Conservation (phyloP, 2,797 vertebrate genomes). For the Ptychadena robeensis region DNA sequence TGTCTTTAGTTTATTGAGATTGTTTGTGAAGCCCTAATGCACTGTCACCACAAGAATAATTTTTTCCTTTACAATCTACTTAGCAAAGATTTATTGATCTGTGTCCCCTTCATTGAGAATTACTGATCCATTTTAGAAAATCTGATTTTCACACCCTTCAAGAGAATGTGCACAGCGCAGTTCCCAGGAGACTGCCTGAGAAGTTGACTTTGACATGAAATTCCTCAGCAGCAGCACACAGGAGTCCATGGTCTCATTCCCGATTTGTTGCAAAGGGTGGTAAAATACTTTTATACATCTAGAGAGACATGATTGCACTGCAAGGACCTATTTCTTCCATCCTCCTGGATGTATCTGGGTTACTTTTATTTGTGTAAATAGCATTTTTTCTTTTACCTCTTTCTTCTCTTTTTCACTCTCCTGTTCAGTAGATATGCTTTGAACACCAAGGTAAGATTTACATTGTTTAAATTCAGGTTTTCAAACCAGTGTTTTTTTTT, state of each 20-base stretch:
- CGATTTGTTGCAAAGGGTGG: slow-evolving; percentile 79
- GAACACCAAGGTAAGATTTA: slow-evolving; percentile 77
- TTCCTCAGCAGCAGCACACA: slow-evolving; percentile 72
- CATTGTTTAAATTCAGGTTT: slow-evolving; percentile 76
- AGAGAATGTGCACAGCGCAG: slow-evolving; percentile 83
- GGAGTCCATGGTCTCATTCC: slow-evolving; percentile 80
- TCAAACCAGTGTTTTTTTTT: slow-evolving; percentile 64
- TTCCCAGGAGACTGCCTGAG: slow-evolving; percentile 82
- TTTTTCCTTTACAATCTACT: slow-evolving; percentile 98
- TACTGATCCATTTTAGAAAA: slow-evolving; percentile 99
- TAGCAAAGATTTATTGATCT: slow-evolving; percentile 99
- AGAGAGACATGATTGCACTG: slow-evolving; percentile 78
- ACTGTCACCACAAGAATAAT: slow-evolving; percentile 90
- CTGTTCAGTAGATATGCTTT: slow-evolving; percentile 69
- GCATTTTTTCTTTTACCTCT: slow-evolving; percentile 74
- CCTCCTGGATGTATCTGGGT: slow-evolving; percentile 71
- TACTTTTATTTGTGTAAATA: slow-evolving; percentile 78
- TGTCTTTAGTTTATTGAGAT: slow-evolving; percentile 91
- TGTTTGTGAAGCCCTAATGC: slow-evolving; percentile 94
- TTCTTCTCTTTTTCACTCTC: slow-evolving; percentile 35
- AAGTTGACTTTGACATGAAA: slow-evolving; percentile 92
- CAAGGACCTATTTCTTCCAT: slow-evolving; percentile 75
- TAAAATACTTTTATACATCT: slow-evolving; percentile 81
- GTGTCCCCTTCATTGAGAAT: slow-evolving; percentile 96
- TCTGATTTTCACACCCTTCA: slow-evolving; percentile 99